These are phyloP conservation scores for Heloderma charlesbogerti DNA, from an alignment of 2,113 vertebrate species.

Conservation along the genomic window DNA sequence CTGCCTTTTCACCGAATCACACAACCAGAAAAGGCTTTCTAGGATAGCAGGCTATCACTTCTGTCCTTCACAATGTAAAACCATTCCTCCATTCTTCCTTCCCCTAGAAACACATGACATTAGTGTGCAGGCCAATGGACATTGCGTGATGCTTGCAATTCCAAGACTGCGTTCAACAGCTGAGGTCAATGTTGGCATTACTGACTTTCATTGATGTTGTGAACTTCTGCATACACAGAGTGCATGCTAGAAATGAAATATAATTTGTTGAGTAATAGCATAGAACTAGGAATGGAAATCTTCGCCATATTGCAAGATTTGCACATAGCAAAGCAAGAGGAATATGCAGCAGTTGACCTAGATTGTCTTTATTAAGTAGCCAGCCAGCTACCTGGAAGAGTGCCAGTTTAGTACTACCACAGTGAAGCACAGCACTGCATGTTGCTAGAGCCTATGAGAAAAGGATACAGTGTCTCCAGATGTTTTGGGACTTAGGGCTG, in stretches of 20 bases:
- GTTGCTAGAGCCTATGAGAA: neutral
- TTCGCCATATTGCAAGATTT: neutral
- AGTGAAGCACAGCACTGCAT: neutral
- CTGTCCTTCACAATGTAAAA: neutral
- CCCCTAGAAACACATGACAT: neutral
- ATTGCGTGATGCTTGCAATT: neutral
- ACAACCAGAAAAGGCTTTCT: neutral
- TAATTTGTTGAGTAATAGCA: neutral
- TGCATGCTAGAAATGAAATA: neutral
- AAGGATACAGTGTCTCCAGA: neutral
- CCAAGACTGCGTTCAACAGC: neutral
- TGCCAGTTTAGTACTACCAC: neutral
- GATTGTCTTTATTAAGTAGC: constrained; percentile 14
- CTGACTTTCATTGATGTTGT: neutral
- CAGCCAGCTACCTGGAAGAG: neutral
- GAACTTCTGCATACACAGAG: neutral
- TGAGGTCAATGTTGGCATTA: neutral
- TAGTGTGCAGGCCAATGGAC: neutral
- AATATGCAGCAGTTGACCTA: constrained; percentile 7
- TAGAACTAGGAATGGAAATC: neutral
- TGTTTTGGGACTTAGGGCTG: neutral
- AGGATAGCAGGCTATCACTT: neutral
- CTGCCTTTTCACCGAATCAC: neutral
- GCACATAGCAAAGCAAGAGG: neutral
- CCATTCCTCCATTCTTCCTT: neutral